Conservation (phyloP, 2,888 invertebrate genomes). For the Dicyrtoma fusca region DNA sequence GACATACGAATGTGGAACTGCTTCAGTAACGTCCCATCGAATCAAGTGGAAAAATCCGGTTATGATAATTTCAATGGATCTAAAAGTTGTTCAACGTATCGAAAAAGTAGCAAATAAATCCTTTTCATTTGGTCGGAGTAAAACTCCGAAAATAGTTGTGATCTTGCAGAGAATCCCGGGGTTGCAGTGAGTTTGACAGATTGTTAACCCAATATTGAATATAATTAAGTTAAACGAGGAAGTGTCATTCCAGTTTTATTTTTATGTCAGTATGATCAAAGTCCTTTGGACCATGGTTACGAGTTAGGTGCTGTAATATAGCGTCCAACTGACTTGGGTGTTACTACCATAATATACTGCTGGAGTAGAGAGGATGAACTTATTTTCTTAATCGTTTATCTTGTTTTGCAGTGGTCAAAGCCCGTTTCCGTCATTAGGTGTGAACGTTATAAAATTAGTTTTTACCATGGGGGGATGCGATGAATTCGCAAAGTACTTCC, state of each 20-base stretch:
- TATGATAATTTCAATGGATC: constrained; percentile 38
- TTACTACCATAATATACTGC: no score
- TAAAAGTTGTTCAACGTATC: constrained; percentile 34
- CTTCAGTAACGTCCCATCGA: constrained; percentile 45
- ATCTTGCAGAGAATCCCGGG: constrained; percentile 63
- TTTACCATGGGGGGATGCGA: constrained; percentile 66
- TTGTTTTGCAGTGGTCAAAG: constrained; percentile 76
- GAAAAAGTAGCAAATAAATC: constrained; percentile 40
- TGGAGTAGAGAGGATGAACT: no score
- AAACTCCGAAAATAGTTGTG: constrained; percentile 65
- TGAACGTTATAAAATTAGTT: constrained; percentile 77
- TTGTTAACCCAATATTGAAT: background rate
- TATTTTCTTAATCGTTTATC: no score
- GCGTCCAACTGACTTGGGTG: no score
- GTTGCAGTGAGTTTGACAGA: constrained; percentile 32
- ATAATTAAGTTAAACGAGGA: no score
- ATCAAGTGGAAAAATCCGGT: constrained; percentile 45
- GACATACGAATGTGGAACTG: constrained; percentile 44
- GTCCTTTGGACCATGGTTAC: no score
- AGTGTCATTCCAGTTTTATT: no score
- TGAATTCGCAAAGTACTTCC: constrained; percentile 47
- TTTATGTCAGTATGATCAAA: no score
- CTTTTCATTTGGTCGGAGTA: constrained; percentile 38
- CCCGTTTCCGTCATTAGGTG: constrained; percentile 60
- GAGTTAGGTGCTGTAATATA: no score